Evolutionary conservation across 2,113 vertebrate genomes (phyloP).

Genomic region (Panthera uncia): DNA sequence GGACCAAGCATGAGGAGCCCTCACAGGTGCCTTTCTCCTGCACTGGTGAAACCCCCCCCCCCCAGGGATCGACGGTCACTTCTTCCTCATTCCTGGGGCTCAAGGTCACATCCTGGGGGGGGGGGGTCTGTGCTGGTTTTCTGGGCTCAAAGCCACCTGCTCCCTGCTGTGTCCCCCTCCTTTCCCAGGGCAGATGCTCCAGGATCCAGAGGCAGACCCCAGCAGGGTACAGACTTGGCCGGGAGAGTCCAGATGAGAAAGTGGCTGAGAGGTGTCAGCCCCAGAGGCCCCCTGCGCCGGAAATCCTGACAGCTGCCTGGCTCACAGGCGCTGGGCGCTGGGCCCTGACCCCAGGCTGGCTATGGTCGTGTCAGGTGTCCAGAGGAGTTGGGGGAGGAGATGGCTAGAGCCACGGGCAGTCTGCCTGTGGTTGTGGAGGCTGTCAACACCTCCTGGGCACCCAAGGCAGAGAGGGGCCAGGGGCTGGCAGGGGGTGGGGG

Average conservation of each 20-base stretch:
- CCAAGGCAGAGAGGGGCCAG: not conserved
- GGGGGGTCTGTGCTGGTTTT: not conserved
- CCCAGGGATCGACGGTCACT: not conserved
- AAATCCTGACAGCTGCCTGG: conserved; percentile 72
- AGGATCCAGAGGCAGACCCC: conserved; percentile 59
- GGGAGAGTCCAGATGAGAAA: conserved; percentile 52
- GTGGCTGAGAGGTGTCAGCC: conserved; percentile 8
- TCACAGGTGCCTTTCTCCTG: not conserved
- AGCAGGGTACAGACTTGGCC: not conserved
- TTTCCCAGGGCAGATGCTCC: conserved; percentile 26
- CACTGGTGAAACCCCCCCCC: fast-evolving
- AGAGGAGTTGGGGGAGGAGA: conserved; percentile 15
- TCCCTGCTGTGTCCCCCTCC: not conserved
- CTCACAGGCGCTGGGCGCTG: not conserved
- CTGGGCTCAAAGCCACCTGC: conserved; percentile 45
- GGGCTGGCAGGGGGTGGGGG: not conserved
- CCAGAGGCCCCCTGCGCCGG: conserved; percentile 28
- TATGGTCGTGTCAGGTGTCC: conserved; percentile 62
- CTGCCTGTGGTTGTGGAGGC: conserved; percentile 43
- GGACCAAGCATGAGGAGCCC: not conserved
- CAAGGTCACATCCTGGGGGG: not conserved
- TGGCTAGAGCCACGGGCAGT: not conserved
- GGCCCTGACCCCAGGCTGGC: conserved; percentile 61
- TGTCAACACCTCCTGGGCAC: conserved; percentile 62
- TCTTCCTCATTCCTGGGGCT: not conserved